These are phyloP conservation scores for Tenualosa thibaudeaui DNA, from an alignment of 2,797 vertebrate genomes.

Conservation along the genomic window DNA sequence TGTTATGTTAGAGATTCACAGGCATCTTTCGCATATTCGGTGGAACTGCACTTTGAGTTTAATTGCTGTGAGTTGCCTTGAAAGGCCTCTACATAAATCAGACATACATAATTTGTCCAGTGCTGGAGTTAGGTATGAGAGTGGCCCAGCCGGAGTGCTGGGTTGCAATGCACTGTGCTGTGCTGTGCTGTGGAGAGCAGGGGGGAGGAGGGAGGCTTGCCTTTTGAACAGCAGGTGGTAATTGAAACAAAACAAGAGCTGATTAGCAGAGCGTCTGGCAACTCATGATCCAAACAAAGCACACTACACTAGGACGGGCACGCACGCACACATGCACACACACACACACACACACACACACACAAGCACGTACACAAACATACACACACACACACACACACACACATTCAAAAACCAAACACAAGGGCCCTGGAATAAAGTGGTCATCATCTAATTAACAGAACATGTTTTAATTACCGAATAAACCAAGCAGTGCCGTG, in stretches of 20 bases:
- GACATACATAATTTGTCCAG: conserved; percentile 78
- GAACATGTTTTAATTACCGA: conserved; percentile 99
- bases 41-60: conserved; percentile 75
- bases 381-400: conserved; percentile 24
- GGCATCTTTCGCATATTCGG: conserved; percentile 15
- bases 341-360: conserved; percentile 67
- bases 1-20: conserved; percentile 1
- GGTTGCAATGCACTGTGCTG: background rate
- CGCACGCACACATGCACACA: conserved; percentile 68
- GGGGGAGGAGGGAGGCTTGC: conserved; percentile 73
- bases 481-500: conserved; percentile 98
- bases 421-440: conserved; percentile 99
- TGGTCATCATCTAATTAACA: conserved; percentile 99
- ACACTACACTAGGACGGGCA: conserved; percentile 75
- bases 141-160: conserved; percentile 35
- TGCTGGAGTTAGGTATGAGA: conserved; percentile 82
- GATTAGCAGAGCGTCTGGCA: conserved; percentile 99
- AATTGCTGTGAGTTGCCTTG: conserved; percentile 88
- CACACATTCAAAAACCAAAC: conserved; percentile 77
- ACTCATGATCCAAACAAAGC: conserved; percentile 98
- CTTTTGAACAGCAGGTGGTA: conserved; percentile 99
- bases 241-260: conserved; percentile 99
- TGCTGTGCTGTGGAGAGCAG: background rate
- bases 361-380: background rate
- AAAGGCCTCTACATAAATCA: conserved; percentile 62